Evolutionary conservation across 2,113 vertebrate genomes (phyloP).

Genomic region (Ramphastos sulfuratus): DNA sequence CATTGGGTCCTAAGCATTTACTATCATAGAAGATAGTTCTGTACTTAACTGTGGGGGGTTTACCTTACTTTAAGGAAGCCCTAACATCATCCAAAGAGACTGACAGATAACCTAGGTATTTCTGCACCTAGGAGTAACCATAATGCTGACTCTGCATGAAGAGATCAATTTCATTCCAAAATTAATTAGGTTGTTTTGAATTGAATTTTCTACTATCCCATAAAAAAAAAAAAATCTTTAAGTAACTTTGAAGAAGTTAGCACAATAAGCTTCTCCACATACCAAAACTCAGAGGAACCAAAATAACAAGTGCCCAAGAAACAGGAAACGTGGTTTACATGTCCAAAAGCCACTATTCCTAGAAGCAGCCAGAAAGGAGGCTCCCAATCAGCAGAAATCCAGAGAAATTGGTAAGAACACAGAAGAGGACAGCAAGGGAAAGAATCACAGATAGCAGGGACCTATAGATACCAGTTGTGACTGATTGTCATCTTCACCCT

Average conservation of each 20-base stretch:
- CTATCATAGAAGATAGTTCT: neutral
- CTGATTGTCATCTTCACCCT: neutral
- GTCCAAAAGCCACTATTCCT: neutral
- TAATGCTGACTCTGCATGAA: neutral
- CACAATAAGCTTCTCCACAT: neutral
- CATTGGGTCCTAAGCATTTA: neutral
- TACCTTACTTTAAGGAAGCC: neutral
- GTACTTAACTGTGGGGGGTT: neutral
- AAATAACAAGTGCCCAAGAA: neutral
- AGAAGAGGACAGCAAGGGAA: neutral
- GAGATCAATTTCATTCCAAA: rapidly evolving
- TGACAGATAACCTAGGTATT: neutral
- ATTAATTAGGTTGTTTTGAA: neutral
- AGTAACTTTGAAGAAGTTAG: neutral
- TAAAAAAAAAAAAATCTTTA: neutral
- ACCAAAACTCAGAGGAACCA: neutral
- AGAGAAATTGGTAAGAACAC: neutral
- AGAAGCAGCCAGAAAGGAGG: neutral
- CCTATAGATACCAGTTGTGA: neutral
- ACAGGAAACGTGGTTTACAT: neutral
- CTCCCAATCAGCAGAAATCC: neutral
- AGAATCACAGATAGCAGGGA: neutral
- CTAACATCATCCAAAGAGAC: neutral
- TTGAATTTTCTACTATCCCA: neutral
- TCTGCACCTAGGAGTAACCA: neutral